Conservation (phyloP, 1,140 invertebrate species). For the Atta colombica region DNA sequence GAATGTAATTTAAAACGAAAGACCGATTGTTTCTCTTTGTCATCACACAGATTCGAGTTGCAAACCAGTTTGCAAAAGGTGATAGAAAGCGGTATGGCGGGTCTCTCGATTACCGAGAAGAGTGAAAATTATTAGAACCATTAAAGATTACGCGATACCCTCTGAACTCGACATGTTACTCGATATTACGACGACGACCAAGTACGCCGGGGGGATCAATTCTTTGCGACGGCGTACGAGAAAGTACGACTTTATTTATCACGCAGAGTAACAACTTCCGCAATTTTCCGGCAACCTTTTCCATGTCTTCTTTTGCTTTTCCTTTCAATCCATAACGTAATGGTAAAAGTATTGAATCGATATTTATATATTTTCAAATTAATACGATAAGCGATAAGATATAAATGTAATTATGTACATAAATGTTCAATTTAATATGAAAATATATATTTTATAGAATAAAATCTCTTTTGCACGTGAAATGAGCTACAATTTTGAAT, state of each 20-base stretch:
- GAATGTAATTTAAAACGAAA: not conserved
- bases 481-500: not conserved
- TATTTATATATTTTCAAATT: conserved; percentile 1
- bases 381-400: not conserved
- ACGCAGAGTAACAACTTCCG: conserved; percentile 71
- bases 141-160: conserved; percentile 79
- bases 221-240: conserved; percentile 67
- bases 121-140: conserved; percentile 79
- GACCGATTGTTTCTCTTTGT: conserved; percentile 7
- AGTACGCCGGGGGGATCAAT: conserved; percentile 71
- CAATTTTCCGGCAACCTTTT: conserved; percentile 37
- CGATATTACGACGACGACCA: conserved; percentile 69
- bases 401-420: not conserved
- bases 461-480: not conserved
- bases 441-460: not conserved
- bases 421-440: not conserved
- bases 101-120: conserved; percentile 36
- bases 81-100: conserved; percentile 31
- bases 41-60: not conserved
- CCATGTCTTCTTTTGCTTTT: conserved; percentile 14
- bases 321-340: not conserved
- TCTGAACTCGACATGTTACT: conserved; percentile 69
- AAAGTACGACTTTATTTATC: conserved; percentile 80
- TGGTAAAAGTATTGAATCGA: not conserved
- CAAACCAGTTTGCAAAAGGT: conserved; percentile 17